These are phyloP conservation scores for Crenuchus spilurus DNA, from an alignment of 2,797 vertebrate genomes.

Conservation along the genomic window DNA sequence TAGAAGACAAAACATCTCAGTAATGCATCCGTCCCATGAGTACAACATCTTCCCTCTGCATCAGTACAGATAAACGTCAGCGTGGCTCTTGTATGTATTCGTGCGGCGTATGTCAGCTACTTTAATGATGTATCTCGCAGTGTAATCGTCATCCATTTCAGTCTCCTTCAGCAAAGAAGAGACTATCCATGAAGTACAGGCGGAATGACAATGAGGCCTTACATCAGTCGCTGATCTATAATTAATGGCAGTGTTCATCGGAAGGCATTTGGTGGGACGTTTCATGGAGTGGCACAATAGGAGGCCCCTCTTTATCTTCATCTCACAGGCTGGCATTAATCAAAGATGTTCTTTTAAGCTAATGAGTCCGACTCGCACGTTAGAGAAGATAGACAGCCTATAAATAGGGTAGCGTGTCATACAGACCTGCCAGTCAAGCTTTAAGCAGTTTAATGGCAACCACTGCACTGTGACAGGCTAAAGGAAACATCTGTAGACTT, in stretches of 20 bases:
- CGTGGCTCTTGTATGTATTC: background rate
- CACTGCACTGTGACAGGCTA: background rate
- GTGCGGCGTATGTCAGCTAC: background rate
- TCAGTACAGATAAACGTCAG: background rate
- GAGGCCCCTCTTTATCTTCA: conserved; percentile 37
- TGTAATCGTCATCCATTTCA: background rate
- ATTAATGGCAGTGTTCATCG: conserved; percentile 3
- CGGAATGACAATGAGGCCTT: conserved; percentile 10
- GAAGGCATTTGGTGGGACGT: conserved; percentile 14
- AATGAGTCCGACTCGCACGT: conserved; percentile 2
- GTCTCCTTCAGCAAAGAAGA: conserved; percentile 3
- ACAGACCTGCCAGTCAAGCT: background rate
- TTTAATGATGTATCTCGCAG: conserved; percentile 10
- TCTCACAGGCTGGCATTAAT: conserved; percentile 24
- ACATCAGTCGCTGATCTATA: conserved; percentile 17
- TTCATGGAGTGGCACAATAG: conserved; percentile 16
- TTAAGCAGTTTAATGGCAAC: background rate
- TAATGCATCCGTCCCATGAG: background rate
- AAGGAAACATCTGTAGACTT: background rate
- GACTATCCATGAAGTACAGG: background rate
- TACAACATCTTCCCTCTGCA: background rate
- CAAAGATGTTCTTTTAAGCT: conserved; percentile 32
- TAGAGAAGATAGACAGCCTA: conserved; percentile 17
- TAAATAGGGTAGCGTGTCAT: conserved; percentile 17
- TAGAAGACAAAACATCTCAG: conserved; percentile 3